Percentiles rank a stretch among this genome's conserved stretches.
Evolutionary conservation across 2,888 invertebrate species (phyloP).

Genomic region (Theodoxus fluviatilis): DNA sequence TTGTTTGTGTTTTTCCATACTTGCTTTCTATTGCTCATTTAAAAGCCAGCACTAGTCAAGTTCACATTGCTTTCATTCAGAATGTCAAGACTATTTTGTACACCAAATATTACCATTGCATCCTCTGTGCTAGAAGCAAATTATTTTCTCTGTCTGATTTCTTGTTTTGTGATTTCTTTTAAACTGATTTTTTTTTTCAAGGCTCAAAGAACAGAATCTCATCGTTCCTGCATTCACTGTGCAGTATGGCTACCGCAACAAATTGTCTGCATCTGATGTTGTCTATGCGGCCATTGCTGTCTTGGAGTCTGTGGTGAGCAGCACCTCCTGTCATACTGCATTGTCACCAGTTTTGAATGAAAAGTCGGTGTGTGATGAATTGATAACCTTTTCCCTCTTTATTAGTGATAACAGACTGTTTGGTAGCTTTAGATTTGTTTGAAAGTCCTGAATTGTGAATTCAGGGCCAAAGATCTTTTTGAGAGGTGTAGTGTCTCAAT

Average conservation of each 20-base stretch:
- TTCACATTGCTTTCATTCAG: background rate
- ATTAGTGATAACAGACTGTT: no score
- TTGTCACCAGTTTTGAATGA: no score
- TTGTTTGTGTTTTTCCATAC: no score
- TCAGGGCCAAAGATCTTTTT: no score
- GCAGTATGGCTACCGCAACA: slow-evolving; percentile 81
- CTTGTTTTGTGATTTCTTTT: background rate
- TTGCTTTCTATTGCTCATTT: no score
- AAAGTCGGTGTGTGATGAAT: no score
- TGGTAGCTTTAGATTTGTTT: no score
- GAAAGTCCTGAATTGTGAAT: no score
- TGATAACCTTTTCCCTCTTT: no score
- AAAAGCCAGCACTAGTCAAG: no score
- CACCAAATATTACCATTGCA: background rate
- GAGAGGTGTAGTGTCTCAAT: no score
- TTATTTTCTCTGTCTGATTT: background rate
- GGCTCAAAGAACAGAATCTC: slow-evolving; percentile 57
- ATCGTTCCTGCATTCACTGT: slow-evolving; percentile 76
- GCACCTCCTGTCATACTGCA: no score
- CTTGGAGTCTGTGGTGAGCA: slow-evolving; percentile 76
- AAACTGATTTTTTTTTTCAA: slow-evolving; percentile 34
- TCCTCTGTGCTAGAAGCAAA: background rate
- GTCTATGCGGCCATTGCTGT: slow-evolving; percentile 82
- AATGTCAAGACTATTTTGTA: background rate
- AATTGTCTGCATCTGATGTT: slow-evolving; percentile 82